These are phyloP conservation scores for Mythimna lalbum DNA, from an alignment of 2,888 invertebrate genomes.

Conservation along the genomic window DNA sequence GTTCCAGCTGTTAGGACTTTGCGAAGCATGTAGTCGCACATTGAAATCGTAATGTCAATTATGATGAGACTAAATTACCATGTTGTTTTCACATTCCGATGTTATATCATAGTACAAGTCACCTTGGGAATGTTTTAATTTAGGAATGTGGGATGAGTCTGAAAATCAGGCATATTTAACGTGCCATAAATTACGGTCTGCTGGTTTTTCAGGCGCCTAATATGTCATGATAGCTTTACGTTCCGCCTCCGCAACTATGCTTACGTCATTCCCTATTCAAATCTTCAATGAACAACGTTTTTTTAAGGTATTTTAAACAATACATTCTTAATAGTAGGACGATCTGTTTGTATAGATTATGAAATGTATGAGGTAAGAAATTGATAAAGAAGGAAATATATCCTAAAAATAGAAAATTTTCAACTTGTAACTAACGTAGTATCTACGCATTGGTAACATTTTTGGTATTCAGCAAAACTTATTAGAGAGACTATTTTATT, in stretches of 20 bases:
- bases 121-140: conserved; percentile 29
- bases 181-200: conserved; percentile 32
- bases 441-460: not conserved
- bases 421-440: no score
- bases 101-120: conserved; percentile 9
- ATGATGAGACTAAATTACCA: conserved; percentile 22
- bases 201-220: conserved; percentile 36
- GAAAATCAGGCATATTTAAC: conserved; percentile 26
- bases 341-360: not conserved
- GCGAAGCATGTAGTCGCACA: conserved; percentile 11
- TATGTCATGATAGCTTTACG: conserved; percentile 32
- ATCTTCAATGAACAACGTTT: not conserved
- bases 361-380: not conserved
- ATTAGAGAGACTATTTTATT: no score
- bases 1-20: conserved; percentile 24
- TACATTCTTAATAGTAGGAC: not conserved
- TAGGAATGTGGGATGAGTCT: conserved; percentile 24
- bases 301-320: not conserved
- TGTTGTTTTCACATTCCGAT: conserved; percentile 30
- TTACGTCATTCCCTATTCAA: conserved; percentile 19
- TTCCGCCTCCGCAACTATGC: conserved; percentile 6
- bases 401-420: no score
- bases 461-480: not conserved
- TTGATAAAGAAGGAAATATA: not conserved
- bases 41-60: conserved; percentile 33